These are phyloP conservation scores for Scaptomyza caliginosa DNA, from an alignment of 2,888 invertebrate species.

Conservation along the genomic window DNA sequence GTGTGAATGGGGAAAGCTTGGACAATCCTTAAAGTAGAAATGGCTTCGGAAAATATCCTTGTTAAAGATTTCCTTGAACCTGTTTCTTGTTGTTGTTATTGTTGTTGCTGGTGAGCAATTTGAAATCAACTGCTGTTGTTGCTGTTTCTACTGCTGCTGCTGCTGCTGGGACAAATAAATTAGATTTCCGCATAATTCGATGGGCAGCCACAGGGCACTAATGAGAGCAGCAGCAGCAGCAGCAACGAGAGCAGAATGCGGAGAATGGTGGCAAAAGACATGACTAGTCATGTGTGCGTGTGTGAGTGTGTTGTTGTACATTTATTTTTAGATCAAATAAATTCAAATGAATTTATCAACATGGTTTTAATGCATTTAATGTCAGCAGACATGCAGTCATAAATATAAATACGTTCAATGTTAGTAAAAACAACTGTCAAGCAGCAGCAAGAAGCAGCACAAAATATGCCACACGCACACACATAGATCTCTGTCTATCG, in stretches of 20 bases:
- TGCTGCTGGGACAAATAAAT: conserved; percentile 50
- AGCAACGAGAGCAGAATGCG: conserved; percentile 14
- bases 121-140: conserved; percentile 46
- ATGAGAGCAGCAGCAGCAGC: conserved; percentile 49
- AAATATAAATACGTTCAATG: conserved; percentile 68
- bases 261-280: neutral
- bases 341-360: conserved; percentile 67
- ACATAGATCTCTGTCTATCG: conserved; percentile 4
- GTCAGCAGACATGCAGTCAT: conserved; percentile 38
- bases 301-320: conserved; percentile 22
- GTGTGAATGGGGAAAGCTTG: neutral
- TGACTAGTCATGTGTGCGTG: conserved; percentile 1
- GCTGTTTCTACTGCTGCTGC: conserved; percentile 1
- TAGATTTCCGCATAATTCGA: conserved; percentile 64
- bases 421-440: conserved; percentile 47
- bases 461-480: conserved; percentile 49
- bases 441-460: conserved; percentile 35
- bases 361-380: conserved; percentile 66
- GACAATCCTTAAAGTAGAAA: conserved; percentile 18
- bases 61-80: conserved; percentile 37
- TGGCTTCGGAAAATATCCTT: conserved; percentile 10
- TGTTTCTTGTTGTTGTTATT: conserved; percentile 7
- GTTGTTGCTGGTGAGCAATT: conserved; percentile 38
- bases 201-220: conserved; percentile 63
- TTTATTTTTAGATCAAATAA: conserved; percentile 66